Base-by-base conservation (phyloP, 2,113 vertebrate species). In the Anoplopoma fimbria region DNA sequence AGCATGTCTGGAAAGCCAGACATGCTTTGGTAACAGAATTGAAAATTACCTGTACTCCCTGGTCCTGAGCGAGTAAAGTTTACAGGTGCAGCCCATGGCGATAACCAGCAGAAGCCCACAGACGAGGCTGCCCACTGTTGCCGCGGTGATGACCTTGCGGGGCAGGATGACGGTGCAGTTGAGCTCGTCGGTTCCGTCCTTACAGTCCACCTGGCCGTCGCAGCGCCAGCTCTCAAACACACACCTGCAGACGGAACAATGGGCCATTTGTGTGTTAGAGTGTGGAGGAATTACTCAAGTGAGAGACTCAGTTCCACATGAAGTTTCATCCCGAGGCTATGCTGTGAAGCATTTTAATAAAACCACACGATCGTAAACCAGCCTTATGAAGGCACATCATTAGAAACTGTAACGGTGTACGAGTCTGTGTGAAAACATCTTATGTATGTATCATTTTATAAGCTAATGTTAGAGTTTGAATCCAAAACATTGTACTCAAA, bases 181-280 rank as follows among this genome's bases (percentile, higher is more conserved):
- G 75, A 96, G 92, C 84, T 98, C 97, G 25, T 97, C 97, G 0
- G 96, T 97, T 23, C 95, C 95, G 0, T 98, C 97, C 0, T 96
- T 95, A 21, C 97, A 98, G 90, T 97, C 97, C 3, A 96, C 93
- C 91, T 98, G 97, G 21, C 97, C 96, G 0, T 98, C 97, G 2
- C 97, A 98, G 40, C 96, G 96, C 97, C 97, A 98, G 3, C 96
- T 97, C 93, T 98, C 97, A 51, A 97, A 97, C 67, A 98, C 95
- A 47, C 97, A 98, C 91, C 97, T 97, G 91, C 55, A 55, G 36
- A 61, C 7, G 9, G 62, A 25, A 89, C 71, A 78, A 84, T 1
- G 55, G 33, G 69, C 4, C 12, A 14, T 1, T 47, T 83, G 77
- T 82, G 47, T 57, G 51, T 53, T 4, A 53, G 38, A 61, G 19